Conservation (phyloP, 2,113 vertebrate species). For the Scortum barcoo region DNA sequence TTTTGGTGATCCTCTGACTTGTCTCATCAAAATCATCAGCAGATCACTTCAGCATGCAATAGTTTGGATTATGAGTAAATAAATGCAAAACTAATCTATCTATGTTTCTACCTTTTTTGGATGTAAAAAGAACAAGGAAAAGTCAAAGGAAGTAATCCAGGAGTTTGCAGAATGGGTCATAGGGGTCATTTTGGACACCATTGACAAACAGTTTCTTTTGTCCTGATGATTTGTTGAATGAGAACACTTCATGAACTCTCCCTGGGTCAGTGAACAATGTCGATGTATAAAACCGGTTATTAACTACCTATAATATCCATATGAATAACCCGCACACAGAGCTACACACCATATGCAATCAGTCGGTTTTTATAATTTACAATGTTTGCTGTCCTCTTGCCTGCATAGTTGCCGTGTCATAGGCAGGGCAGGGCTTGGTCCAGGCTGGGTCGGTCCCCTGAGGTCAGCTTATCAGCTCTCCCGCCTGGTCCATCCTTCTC, state of each 20-base stretch:
- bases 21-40: no score
- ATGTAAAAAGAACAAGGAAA: no score
- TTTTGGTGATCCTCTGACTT: neutral
- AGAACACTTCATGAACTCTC: conserved; percentile 8
- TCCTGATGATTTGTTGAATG: neutral
- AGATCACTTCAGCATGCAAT: no score
- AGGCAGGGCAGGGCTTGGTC: conserved; percentile 1
- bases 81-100: no score
- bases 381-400: conserved; percentile 33
- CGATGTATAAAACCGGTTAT: neutral
- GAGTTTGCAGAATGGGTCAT: neutral
- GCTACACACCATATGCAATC: neutral
- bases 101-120: no score
- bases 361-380: conserved; percentile 54
- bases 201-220: neutral
- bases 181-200: neutral
- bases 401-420: conserved; percentile 6
- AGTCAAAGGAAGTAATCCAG: no score
- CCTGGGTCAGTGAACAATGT: conserved; percentile 21
- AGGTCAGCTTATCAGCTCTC: conserved; percentile 64
- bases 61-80: no score
- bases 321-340: neutral
- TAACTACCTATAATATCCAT: neutral
- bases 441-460: conserved; percentile 16
- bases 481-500: conserved; percentile 58